Percentiles rank a stretch among this genome's conserved stretches.
Evolutionary conservation across 2,113 vertebrate genomes (phyloP).

Genomic region (Phylloscopus whistleri): DNA sequence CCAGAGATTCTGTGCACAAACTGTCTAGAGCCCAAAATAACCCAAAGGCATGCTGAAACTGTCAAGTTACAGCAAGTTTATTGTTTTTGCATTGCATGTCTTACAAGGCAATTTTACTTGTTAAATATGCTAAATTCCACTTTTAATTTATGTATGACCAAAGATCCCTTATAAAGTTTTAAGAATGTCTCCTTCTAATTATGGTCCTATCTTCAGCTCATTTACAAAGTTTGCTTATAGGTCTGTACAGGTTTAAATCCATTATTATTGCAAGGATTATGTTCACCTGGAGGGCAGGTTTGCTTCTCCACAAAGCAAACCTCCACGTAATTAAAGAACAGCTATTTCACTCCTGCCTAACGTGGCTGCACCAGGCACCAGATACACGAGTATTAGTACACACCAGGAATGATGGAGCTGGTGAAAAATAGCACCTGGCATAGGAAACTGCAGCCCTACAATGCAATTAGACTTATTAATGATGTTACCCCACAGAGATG

Average conservation of each 20-base stretch:
- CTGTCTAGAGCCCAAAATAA: neutral
- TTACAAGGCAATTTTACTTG: neutral
- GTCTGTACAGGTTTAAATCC: neutral
- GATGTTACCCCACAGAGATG: neutral
- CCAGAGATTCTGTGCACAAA: neutral
- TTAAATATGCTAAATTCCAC: neutral
- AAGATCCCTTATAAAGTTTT: neutral
- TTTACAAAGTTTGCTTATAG: neutral
- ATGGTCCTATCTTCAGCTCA: neutral
- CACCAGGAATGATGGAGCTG: neutral
- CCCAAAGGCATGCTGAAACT: neutral
- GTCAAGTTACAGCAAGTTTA: neutral
- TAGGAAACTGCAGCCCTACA: neutral
- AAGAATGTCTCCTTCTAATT: conserved; percentile 9
- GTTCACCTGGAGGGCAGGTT: conserved; percentile 13
- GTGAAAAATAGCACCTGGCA: neutral
- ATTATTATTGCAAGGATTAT: conserved; percentile 12
- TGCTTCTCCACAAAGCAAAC: neutral
- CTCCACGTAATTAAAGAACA: neutral
- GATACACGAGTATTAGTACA: neutral
- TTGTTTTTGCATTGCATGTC: neutral
- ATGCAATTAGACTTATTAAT: conserved; percentile 3
- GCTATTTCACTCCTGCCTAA: neutral
- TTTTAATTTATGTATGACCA: neutral
- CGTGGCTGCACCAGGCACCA: neutral